A percentile compares a stretch with the other conserved stretches of the same genome.
phyloP scores from a whole-genome alignment of 2,113 vertebrate genomes.

The Macroglossus sobrinus region DNA sequence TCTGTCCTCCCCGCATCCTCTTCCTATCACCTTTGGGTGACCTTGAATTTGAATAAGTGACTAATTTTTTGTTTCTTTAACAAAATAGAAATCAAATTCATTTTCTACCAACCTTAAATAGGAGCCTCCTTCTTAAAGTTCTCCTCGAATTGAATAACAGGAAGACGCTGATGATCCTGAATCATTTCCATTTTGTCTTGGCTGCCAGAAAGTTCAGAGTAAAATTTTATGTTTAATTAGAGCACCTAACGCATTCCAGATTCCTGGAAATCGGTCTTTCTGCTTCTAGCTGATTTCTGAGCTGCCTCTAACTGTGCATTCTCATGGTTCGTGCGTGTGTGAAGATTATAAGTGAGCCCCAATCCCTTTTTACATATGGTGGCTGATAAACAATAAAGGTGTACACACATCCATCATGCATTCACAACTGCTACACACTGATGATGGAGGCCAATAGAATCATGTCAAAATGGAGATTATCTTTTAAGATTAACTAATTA shows the following conservation, averaged over 20 bases:
- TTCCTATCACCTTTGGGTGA: not conserved
- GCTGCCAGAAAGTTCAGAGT: conserved; percentile 14
- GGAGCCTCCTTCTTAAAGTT: not conserved
- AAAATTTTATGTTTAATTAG: not conserved
- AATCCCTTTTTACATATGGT: not conserved
- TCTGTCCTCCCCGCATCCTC: not conserved
- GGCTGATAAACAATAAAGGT: not conserved
- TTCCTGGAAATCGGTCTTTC: not conserved
- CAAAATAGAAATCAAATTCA: not conserved
- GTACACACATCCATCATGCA: rapidly evolving
- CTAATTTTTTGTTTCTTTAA: not conserved
- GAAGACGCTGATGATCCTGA: not conserved
- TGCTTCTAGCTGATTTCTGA: not conserved
- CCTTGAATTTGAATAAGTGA: not conserved
- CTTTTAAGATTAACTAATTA: not conserved
- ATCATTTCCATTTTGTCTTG: not conserved
- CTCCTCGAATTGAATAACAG: not conserved
- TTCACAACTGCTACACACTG: rapidly evolving
- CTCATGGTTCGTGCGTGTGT: rapidly evolving
- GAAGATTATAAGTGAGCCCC: too few species aligned
- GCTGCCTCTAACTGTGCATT: not conserved
- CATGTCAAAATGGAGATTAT: rapidly evolving
- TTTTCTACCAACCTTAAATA: not conserved
- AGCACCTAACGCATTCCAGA: not conserved
- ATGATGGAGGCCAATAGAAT: rapidly evolving